A percentile compares a stretch with the other conserved stretches of the same genome.
Evolutionary conservation across 2,113 vertebrate genomes (phyloP).

Genomic region (Sminthopsis crassicaudata): DNA sequence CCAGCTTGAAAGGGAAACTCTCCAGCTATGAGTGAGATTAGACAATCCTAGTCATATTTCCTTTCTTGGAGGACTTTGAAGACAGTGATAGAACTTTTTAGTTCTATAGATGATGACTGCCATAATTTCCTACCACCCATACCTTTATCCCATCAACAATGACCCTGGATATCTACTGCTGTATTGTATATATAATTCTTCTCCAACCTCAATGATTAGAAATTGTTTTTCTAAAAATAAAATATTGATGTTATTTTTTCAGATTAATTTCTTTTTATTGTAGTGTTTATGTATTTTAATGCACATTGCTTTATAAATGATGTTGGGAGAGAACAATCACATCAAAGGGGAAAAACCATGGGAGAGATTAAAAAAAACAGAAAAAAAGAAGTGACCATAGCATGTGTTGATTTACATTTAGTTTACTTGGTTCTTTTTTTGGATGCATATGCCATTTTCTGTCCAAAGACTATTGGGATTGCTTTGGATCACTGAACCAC

Average conservation of each 20-base stretch:
- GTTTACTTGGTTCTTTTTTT: too few species aligned
- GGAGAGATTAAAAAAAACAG: too few species aligned
- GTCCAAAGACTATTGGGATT: too few species aligned
- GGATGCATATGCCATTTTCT: too few species aligned
- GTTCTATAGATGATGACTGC: background rate
- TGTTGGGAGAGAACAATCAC: too few species aligned
- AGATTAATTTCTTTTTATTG: too few species aligned
- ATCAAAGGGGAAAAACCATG: too few species aligned
- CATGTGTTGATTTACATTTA: too few species aligned
- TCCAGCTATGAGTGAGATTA: background rate
- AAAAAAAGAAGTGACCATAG: too few species aligned
- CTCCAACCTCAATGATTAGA: background rate
- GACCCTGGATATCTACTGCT: background rate
- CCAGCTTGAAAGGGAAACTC: background rate
- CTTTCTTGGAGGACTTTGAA: background rate
- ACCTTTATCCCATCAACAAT: background rate
- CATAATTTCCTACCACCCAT: background rate
- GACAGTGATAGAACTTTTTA: background rate
- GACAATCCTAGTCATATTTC: background rate
- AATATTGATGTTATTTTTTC: background rate
- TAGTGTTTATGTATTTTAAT: too few species aligned
- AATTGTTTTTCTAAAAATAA: background rate
- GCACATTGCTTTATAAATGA: too few species aligned
- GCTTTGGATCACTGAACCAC: too few species aligned
- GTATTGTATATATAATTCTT: background rate